These are phyloP conservation scores for Scaptodrosophila lebanonensis DNA, from an alignment of 1,140 invertebrate species.

Conservation along the genomic window DNA sequence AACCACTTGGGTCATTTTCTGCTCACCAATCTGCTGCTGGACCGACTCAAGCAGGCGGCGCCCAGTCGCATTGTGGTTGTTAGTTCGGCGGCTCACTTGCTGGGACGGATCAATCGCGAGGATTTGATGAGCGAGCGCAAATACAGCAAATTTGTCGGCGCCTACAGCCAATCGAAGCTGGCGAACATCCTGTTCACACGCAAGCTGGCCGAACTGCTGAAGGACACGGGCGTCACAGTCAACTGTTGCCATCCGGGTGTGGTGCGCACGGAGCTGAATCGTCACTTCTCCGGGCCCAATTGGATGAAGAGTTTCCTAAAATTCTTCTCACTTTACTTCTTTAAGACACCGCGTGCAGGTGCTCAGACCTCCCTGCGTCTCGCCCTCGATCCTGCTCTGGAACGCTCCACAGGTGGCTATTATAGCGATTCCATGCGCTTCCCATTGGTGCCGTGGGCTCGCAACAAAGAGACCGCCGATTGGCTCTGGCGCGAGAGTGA, in stretches of 20 bases:
- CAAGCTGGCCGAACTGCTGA: constrained; percentile 80
- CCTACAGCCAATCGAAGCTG: constrained; percentile 86
- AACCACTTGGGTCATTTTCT: constrained; percentile 92
- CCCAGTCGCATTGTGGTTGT: constrained; percentile 79
- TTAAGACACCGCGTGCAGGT: constrained; percentile 83
- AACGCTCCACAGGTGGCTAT: constrained; percentile 80
- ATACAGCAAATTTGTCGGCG: constrained; percentile 79
- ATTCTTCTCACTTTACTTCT: constrained; percentile 52
- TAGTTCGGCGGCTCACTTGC: constrained; percentile 75
- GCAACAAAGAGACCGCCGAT: constrained; percentile 79
- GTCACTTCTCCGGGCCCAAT: constrained; percentile 78
- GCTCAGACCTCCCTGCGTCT: constrained; percentile 90
- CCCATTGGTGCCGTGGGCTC: constrained; percentile 59
- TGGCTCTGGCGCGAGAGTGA: constrained; percentile 84
- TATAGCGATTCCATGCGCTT: constrained; percentile 80
- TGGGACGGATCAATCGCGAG: constrained; percentile 82
- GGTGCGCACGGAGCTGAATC: constrained; percentile 85
- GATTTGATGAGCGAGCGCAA: constrained; percentile 82
- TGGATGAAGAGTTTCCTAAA: constrained; percentile 44
- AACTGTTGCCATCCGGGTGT: constrained; percentile 86
- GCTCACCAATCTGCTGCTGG: constrained; percentile 86
- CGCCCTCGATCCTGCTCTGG: constrained; percentile 84
- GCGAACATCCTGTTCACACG: constrained; percentile 86
- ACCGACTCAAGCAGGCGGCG: constrained; percentile 78
- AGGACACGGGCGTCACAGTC: constrained; percentile 81